Evolutionary conservation across 2,888 invertebrate genomes (phyloP).

Genomic region (Melanchra persicariae): DNA sequence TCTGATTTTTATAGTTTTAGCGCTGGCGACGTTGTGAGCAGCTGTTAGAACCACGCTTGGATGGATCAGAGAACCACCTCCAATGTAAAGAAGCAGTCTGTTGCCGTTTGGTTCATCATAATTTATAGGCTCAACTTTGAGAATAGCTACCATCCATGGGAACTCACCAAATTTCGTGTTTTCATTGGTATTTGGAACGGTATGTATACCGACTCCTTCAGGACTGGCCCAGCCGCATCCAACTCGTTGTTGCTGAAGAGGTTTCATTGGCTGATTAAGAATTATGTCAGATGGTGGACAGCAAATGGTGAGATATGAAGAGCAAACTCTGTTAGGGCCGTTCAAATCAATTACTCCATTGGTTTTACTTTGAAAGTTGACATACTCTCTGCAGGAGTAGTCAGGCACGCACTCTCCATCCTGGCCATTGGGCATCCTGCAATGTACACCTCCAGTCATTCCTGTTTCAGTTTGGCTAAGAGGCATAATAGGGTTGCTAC

Average conservation of each 20-base stretch:
- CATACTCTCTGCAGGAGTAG: constrained; percentile 92
- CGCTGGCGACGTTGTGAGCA: constrained; percentile 90
- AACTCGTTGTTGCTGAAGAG: constrained; percentile 59
- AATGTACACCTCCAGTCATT: constrained; percentile 63
- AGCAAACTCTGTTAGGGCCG: constrained; percentile 74
- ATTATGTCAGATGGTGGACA: constrained; percentile 74
- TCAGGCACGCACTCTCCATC: constrained; percentile 94
- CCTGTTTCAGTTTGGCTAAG: constrained; percentile 5
- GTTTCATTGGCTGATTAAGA: constrained; percentile 69
- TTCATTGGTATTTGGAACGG: constrained; percentile 91
- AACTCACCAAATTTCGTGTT: constrained; percentile 95
- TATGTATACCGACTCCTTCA: constrained; percentile 93
- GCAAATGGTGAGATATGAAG: constrained; percentile 80
- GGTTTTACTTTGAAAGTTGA: constrained; percentile 92
- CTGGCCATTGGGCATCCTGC: constrained; percentile 72
- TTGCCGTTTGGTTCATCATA: constrained; percentile 81
- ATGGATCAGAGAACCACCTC: constrained; percentile 95
- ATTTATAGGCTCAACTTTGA: constrained; percentile 87
- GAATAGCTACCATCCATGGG: constrained; percentile 95
- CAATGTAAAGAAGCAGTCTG: constrained; percentile 91
- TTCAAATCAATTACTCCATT: constrained; percentile 93
- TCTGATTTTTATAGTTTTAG: constrained; percentile 81
- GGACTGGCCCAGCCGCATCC: constrained; percentile 94
- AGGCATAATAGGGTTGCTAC: constrained; percentile 11
- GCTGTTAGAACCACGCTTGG: constrained; percentile 94